Base-by-base conservation (phyloP, 2,888 invertebrate genomes). In the Melanostoma mellinum region DNA sequence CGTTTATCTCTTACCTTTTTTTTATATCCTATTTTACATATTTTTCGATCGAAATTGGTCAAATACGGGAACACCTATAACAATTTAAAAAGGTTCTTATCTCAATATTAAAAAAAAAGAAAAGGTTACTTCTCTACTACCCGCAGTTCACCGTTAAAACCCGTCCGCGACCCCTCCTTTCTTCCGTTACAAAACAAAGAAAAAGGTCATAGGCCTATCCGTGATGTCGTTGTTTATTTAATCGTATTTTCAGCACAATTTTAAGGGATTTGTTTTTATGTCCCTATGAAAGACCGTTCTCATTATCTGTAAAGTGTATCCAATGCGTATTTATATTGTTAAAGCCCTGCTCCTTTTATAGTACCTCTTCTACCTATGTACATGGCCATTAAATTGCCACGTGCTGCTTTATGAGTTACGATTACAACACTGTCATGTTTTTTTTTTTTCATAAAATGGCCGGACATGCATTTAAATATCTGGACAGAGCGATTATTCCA, bases 51-150 rank as follows among this genome's bases (percentile, higher is more conserved):
- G 38, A 65, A 80, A 75, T 72, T 77, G 72, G 63, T 44, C 58
- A 65, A 65, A 65, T 65, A 52, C 80, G 48, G 5, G 55, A 76
- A 71, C 53, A 75, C 53, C 80, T 58, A 71, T 65, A 71, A 81
- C 71, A 67, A 65, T 80, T 65, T 53, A 68, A 75, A 81, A 58
- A 60, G 35, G 40, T 55, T 53, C 76, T 71, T 81, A 81, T 81
- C 80, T 76, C 36, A 58, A 58, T 60, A 71, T 75, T 67, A 60
- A 60, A 71, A 76, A 35, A 9, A 61, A 61, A 10, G 33, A 4
- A 5, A 60, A 75, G 53, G 71, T 60, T 20, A 33, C 9, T 42
- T 30, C 33, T 30, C n/a, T 6, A 9, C 3, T 8, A 10, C 8
- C 9, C 52, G 6, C 20, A 20, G 20, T 20, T 20, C 20, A 20